Evolutionary conservation across 2,888 invertebrate species (phyloP).

Genomic region (Hyposoter dolosus): DNA sequence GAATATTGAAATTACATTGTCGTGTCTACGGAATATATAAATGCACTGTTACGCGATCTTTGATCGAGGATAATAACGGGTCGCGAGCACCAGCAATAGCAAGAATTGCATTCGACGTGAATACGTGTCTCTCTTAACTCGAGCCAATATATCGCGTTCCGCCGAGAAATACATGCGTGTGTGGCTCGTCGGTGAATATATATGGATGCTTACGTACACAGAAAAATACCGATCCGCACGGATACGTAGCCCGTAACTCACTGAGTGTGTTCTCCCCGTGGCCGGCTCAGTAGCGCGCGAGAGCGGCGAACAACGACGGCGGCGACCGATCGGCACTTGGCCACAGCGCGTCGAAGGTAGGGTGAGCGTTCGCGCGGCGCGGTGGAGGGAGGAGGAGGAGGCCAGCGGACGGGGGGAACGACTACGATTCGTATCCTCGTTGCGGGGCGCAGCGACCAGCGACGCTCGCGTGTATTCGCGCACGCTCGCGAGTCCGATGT

Average conservation of each 20-base stretch:
- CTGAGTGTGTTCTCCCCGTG: slow-evolving; percentile 72
- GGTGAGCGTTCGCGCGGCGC: slow-evolving; percentile 6
- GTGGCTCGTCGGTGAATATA: background rate
- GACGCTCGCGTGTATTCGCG: slow-evolving; percentile 26
- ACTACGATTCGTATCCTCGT: slow-evolving; percentile 6
- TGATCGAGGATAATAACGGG: slow-evolving; percentile 11
- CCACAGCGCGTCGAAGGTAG: slow-evolving; percentile 6
- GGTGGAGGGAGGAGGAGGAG: slow-evolving; percentile 13
- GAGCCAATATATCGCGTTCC: background rate
- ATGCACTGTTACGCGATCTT: slow-evolving; percentile 27
- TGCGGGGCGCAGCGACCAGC: slow-evolving; percentile 28
- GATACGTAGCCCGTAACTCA: slow-evolving; percentile 81
- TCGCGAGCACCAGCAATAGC: background rate
- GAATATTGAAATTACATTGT: slow-evolving; percentile 1
- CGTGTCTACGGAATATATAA: background rate
- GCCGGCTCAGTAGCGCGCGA: slow-evolving; percentile 18
- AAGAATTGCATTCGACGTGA: slow-evolving; percentile 3
- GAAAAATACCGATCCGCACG: slow-evolving; percentile 72
- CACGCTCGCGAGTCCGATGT: slow-evolving; percentile 17
- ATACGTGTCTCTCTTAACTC: background rate
- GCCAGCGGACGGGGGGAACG: background rate
- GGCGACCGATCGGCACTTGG: slow-evolving; percentile 28
- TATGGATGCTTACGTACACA: slow-evolving; percentile 14
- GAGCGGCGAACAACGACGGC: slow-evolving; percentile 27
- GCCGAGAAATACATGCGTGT: background rate